Evolutionary conservation across 2,797 vertebrate genomes (phyloP), one percentile per base, ranked within the genome.

Genomic region (Microctenopoma steveboyesi): DNA sequence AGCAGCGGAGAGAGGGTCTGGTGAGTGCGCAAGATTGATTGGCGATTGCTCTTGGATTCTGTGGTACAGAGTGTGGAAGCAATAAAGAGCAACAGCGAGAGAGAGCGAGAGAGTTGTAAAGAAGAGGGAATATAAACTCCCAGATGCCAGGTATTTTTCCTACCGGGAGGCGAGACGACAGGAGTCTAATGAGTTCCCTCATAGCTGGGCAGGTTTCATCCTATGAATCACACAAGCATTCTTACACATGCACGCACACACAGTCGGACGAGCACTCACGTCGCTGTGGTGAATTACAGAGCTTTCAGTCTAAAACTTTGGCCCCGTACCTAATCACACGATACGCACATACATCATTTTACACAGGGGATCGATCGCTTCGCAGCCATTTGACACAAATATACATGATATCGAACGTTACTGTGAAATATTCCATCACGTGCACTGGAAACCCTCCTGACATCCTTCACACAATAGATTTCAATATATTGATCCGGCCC

Each of bases 101-200:
- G 50, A 27, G 53, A 60, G 54, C 54, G 61, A 65, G 77, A 71
- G 79, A 67, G 82, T 78, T 86, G 86, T 88, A 88, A 90, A 89
- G 73, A 75, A 82, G 82, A 85, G 70, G 73, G 89, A 90, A 88
- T 85, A 89, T 92, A 88, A 91, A 91, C 87, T 90, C 85, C 82
- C 81, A 88, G 81, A 86, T 87, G 86, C 75, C 81, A 86, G 86
- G 87, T 86, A 89, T 90, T 90, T 91, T 91, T 91, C 87, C 88
- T 82, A 82, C 71, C 39, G 62, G 83, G 86, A 91, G 79, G 84
- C 68, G 67, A 87, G 84, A 86, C 75, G 83, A 91, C 87, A 88
- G 87, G 82, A 87, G 78, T 80, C 86, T 91, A 89, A 90, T 90
- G 88, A 89, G 86, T 87, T 89, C 81, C 77, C 86, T 91, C 85